Percentiles rank a stretch among this genome's conserved stretches.
Evolutionary conservation across 2,113 vertebrate species (phyloP).

Genomic region (Grammomys dolichurus): DNA sequence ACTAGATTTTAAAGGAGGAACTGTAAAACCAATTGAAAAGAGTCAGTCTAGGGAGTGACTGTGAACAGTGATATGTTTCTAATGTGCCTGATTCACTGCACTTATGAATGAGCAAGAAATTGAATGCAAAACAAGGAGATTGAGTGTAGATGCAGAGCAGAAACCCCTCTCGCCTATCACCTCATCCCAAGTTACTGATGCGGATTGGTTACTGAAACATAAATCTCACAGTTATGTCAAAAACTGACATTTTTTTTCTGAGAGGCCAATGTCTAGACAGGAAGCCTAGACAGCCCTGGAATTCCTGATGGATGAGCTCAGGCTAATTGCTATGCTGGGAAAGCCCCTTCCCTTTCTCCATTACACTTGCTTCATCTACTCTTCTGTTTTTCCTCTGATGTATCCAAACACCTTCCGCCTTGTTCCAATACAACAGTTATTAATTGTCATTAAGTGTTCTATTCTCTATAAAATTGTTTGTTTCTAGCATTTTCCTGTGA

Average conservation of each 20-base stretch:
- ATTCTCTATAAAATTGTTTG: constrained; percentile 2
- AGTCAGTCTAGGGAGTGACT: not conserved
- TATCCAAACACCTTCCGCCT: not conserved
- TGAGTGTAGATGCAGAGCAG: not conserved
- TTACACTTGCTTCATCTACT: not conserved
- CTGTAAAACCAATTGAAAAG: not conserved
- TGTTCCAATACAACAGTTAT: not conserved
- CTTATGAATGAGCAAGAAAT: not conserved
- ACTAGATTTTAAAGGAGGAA: not conserved
- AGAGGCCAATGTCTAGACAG: not conserved
- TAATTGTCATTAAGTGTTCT: constrained; percentile 1
- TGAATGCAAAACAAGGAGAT: not conserved
- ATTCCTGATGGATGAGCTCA: not conserved
- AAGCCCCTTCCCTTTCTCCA: fast-evolving
- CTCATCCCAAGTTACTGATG: too few relatives aligned
- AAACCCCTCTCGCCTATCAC: not conserved
- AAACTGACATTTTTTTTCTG: not conserved
- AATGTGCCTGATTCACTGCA: not conserved
- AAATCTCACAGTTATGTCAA: not conserved
- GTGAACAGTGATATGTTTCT: not conserved
- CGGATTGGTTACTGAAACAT: not conserved
- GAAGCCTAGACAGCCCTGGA: not conserved
- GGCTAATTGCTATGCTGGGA: not conserved
- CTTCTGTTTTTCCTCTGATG: not conserved
- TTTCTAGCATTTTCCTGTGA: not conserved